Conservation (phyloP, 2,888 invertebrate genomes). For the Drosophila siamana region DNA sequence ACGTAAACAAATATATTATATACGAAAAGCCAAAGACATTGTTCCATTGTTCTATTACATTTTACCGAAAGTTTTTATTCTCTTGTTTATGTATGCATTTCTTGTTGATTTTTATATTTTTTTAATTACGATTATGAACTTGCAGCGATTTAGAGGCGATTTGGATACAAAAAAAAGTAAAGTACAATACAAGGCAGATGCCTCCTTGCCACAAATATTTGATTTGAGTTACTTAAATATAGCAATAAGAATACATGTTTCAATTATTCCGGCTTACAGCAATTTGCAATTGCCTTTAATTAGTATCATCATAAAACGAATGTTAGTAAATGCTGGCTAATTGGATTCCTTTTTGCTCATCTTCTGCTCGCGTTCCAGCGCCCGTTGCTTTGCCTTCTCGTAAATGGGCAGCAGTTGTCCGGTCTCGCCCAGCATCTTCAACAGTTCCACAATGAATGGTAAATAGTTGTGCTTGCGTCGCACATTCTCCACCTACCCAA, state of each 20-base stretch:
- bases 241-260: constrained; percentile 35
- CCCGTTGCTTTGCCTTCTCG: constrained; percentile 94
- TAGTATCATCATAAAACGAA: background rate
- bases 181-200: constrained; percentile 74
- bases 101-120: background rate
- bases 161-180: constrained; percentile 51
- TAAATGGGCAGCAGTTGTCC: constrained; percentile 95
- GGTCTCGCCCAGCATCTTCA: constrained; percentile 96
- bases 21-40: constrained; percentile 60
- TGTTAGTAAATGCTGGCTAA: constrained; percentile 48
- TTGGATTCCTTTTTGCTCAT: constrained; percentile 70
- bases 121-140: constrained; percentile 43
- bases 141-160: constrained; percentile 39
- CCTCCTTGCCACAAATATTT: constrained; percentile 30
- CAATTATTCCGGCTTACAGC: constrained; percentile 20
- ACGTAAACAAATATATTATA: constrained; percentile 66
- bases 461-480: constrained; percentile 98
- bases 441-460: constrained; percentile 97
- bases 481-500: constrained; percentile 92
- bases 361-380: constrained; percentile 88
- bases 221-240: constrained; percentile 46
- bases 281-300: constrained; percentile 60
- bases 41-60: constrained; percentile 19
- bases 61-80: constrained; percentile 52
- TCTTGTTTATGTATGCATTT: constrained; percentile 17